Percentiles rank a stretch among this genome's conserved stretches.
phyloP scores from a whole-genome alignment of 2,113 vertebrate species.

The Triplophysa rosa region DNA sequence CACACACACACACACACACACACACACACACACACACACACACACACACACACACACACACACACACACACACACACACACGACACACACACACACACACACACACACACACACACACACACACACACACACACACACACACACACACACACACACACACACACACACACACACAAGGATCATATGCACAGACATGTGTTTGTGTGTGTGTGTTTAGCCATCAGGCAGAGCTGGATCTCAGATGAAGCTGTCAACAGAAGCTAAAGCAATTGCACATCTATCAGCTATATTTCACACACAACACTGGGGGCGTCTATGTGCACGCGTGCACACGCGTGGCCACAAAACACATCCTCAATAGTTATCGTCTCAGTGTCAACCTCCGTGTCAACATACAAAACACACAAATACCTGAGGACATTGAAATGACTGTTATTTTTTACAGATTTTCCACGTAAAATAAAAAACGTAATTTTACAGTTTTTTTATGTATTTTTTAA shows the following conservation, averaged over 20 bases:
- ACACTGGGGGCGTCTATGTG: not conserved
- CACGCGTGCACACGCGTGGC: slow-evolving; percentile 12
- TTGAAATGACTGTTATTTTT: no score
- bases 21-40: slow-evolving; percentile 9
- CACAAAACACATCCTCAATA: slow-evolving; percentile 46
- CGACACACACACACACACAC: not conserved
- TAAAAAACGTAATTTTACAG: no score
- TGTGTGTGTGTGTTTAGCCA: slow-evolving; percentile 43
- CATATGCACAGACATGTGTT: slow-evolving; percentile 59
- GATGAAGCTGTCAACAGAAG: slow-evolving; percentile 85
- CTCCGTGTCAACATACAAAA: slow-evolving; percentile 42
- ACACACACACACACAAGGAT: slow-evolving; percentile 1
- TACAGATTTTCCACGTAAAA: no score
- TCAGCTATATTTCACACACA: slow-evolving; percentile 74
- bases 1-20: not conserved
- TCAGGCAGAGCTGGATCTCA: slow-evolving; percentile 60
- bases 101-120: slow-evolving; percentile 10
- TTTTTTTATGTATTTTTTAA: no score
- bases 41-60: not conserved
- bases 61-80: slow-evolving; percentile 8
- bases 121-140: not conserved
- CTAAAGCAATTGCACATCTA: slow-evolving; percentile 78
- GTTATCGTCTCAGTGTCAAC: slow-evolving; percentile 36
- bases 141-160: not conserved
- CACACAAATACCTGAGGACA: slow-evolving; percentile 29